These are phyloP conservation scores for Parambassis ranga DNA, from an alignment of 2,797 vertebrate species.

Conservation along the genomic window DNA sequence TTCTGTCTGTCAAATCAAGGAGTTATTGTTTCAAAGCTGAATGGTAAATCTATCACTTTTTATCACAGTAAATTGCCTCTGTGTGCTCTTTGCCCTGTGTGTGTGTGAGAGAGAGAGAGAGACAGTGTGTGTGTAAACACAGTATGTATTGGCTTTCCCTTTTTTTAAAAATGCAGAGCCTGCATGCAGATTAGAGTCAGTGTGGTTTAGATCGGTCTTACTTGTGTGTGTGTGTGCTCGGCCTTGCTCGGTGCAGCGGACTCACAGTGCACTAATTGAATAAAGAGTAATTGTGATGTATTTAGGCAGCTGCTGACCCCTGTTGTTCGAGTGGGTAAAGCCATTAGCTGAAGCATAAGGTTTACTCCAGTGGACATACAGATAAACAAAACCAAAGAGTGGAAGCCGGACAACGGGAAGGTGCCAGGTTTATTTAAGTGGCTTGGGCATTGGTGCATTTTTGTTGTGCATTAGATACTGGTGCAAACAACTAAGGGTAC, in stretches of 20 bases:
- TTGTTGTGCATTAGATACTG: slow-evolving; percentile 39
- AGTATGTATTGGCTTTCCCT: not conserved
- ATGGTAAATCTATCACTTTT: not conserved
- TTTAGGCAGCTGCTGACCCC: slow-evolving; percentile 70
- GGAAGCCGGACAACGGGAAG: slow-evolving; percentile 3
- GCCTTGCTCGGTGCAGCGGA: not conserved
- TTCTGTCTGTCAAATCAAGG: no score
- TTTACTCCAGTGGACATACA: slow-evolving; percentile 42
- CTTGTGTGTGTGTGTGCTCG: not conserved
- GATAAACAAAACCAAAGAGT: slow-evolving; percentile 9
- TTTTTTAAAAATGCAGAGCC: slow-evolving; percentile 1
- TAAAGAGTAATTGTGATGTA: slow-evolving; percentile 66
- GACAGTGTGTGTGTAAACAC: not conserved
- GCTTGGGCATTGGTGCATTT: slow-evolving; percentile 21
- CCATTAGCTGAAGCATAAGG: slow-evolving; percentile 59
- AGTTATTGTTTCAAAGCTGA: not conserved
- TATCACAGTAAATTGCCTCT: not conserved
- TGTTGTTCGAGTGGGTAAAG: slow-evolving; percentile 60
- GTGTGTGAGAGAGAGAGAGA: no score
- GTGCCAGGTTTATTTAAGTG: slow-evolving; percentile 30
- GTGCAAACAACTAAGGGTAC: slow-evolving; percentile 18
- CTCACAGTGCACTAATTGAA: slow-evolving; percentile 61
- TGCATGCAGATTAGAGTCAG: not conserved
- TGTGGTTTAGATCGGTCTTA: not conserved
- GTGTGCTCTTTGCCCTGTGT: not conserved